phyloP scores from a whole-genome alignment of 1,140 invertebrate genomes.

The Caerostris darwini region DNA sequence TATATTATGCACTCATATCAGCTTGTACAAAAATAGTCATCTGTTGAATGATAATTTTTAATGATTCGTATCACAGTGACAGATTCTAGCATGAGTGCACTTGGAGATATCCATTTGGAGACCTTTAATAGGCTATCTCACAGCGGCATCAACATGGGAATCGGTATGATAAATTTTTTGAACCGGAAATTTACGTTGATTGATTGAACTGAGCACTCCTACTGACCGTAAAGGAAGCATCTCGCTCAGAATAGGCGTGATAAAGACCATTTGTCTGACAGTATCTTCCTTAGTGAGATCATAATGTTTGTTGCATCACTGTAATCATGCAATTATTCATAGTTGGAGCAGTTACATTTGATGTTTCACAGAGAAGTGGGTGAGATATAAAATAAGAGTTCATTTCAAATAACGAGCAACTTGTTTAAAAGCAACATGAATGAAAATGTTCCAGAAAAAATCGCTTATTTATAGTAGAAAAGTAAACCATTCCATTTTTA shows the following conservation, averaged over 20 bases:
- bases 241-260: slow-evolving; percentile 48
- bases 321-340: background rate
- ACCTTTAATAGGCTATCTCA: background rate
- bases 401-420: background rate
- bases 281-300: background rate
- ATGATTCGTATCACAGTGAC: background rate
- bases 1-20: background rate
- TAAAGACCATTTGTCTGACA: slow-evolving; percentile 58
- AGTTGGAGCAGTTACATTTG: background rate
- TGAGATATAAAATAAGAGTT: background rate
- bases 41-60: background rate
- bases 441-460: too few species aligned
- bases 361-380: background rate
- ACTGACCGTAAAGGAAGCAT: background rate
- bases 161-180: slow-evolving; percentile 18
- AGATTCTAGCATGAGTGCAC: background rate
- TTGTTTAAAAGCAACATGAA: too few species aligned
- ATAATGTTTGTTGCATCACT: background rate
- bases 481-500: too few species aligned
- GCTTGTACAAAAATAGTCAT: background rate
- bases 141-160: slow-evolving; percentile 32
- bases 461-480: too few species aligned
- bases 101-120: background rate
- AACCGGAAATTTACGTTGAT: slow-evolving; percentile 46
- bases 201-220: slow-evolving; percentile 50